A percentile compares a stretch with the other conserved stretches of the same genome.
Conservation (phyloP, 2,888 invertebrate species). For the Malthinus flaveolus region DNA sequence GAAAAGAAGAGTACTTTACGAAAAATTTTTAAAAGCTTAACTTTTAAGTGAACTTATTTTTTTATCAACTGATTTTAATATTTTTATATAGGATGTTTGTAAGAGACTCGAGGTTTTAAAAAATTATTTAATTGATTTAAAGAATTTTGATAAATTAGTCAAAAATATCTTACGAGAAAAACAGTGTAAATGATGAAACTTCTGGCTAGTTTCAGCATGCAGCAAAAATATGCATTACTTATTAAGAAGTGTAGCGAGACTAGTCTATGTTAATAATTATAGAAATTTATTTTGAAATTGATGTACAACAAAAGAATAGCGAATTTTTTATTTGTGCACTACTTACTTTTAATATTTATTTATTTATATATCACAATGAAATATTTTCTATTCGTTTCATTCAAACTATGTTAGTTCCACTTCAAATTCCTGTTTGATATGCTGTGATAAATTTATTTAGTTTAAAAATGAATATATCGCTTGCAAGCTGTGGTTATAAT, state of each 20-base stretch:
- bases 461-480: constrained; percentile 20
- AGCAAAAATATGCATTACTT: neutral
- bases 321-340: constrained; percentile 20
- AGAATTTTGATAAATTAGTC: too few relatives aligned
- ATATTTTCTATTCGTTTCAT: constrained; percentile 9
- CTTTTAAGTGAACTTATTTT: constrained; percentile 16
- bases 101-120: neutral
- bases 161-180: too few relatives aligned
- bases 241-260: too few relatives aligned
- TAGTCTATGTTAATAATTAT: constrained; percentile 2
- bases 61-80: constrained; percentile 12
- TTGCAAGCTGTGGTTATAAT: constrained; percentile 18
- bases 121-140: neutral
- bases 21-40: constrained; percentile 23
- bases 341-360: constrained; percentile 20
- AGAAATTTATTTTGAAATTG: neutral
- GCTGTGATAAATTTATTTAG: constrained; percentile 34
- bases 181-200: too few relatives aligned
- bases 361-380: constrained; percentile 3
- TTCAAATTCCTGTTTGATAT: constrained; percentile 31
- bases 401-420: constrained; percentile 28
- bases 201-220: too few relatives aligned
- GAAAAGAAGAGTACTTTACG: constrained; percentile 69
- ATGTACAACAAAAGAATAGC: neutral
- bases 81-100: constrained; percentile 6